A percentile compares a stretch with the other conserved stretches of the same genome.
phyloP scores from a whole-genome alignment of 2,888 invertebrate species.

The Eupithecia centaureata region DNA sequence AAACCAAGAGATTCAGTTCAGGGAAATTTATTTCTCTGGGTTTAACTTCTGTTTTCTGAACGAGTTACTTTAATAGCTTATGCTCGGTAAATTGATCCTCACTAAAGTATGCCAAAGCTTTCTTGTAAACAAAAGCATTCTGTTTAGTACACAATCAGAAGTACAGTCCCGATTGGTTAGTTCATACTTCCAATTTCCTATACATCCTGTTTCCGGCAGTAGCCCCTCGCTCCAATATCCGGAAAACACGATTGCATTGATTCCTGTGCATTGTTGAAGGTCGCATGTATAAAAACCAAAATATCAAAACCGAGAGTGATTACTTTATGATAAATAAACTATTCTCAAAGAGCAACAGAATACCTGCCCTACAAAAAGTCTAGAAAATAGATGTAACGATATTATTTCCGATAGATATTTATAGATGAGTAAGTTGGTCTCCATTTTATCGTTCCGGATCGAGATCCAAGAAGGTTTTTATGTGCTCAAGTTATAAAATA shows the following conservation, averaged over 20 bases:
- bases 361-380: no score
- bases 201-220: neutral
- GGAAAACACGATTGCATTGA: neutral
- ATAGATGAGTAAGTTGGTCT: no score
- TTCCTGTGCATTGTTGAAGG: slow-evolving; percentile 13
- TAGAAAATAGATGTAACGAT: no score
- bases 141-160: neutral
- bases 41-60: neutral
- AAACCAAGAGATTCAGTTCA: neutral
- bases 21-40: neutral
- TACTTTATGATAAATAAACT: no score
- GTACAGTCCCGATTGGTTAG: neutral
- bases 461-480: neutral
- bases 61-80: no score
- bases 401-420: no score
- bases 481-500: neutral
- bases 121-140: neutral
- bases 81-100: neutral
- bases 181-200: slow-evolving; percentile 10
- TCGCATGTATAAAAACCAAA: no score
- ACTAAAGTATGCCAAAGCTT: neutral
- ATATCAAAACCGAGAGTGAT: no score
- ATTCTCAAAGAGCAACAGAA: no score
- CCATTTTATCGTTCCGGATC: neutral
- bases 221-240: slow-evolving; percentile 19